Evolutionary conservation across 2,797 vertebrate genomes (phyloP), one percentile per base, ranked within the genome.

Genomic region (Scolopax rusticola): DNA sequence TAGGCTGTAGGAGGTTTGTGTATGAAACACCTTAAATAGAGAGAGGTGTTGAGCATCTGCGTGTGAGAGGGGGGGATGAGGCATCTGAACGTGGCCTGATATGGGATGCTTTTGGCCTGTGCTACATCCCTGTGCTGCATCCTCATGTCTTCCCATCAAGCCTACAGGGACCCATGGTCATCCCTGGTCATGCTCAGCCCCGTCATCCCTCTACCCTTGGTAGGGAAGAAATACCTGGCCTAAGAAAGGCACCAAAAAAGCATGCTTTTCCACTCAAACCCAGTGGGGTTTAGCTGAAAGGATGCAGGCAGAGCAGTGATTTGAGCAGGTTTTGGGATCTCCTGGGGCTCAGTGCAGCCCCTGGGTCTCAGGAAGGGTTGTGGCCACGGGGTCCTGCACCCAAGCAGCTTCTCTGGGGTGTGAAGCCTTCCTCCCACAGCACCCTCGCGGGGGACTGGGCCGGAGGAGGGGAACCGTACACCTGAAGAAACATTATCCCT

Each of bases 401-500:
- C 41, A 45, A 93, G 84, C 36, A 53, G 40, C 19, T 84, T 81
- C 50, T 6, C 27, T 48, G 78, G 54, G 24, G 41, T 86, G 41
- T 33, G 81, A 23, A 83, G 43, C 71, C 64, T 67, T 82, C 61
- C 48, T 88, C 48, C 70, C 13, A 2, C 19, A 3, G n/a, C 60
- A 78, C 18, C 76, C 13, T 84, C 6, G 0, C 1, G 0, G 24
- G 94, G 88, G 64, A 76, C 74, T 56, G 71, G 48, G 57, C 24
- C 2, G 3, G 56, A 82, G 77, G 88, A 81, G 63, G 23, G 92
- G 90, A 96, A 95, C 74, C 23, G 12, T 80, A 95, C 86, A 92
- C 97, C 96, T 97, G 32, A 51, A 93, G 98, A 98, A 98, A 98
- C 19, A n/a, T 75, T 86, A 98, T 97, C 97, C 89, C 73, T 71